Base-by-base conservation (phyloP, 2,888 invertebrate genomes). In the Himalopsyche japonica region DNA sequence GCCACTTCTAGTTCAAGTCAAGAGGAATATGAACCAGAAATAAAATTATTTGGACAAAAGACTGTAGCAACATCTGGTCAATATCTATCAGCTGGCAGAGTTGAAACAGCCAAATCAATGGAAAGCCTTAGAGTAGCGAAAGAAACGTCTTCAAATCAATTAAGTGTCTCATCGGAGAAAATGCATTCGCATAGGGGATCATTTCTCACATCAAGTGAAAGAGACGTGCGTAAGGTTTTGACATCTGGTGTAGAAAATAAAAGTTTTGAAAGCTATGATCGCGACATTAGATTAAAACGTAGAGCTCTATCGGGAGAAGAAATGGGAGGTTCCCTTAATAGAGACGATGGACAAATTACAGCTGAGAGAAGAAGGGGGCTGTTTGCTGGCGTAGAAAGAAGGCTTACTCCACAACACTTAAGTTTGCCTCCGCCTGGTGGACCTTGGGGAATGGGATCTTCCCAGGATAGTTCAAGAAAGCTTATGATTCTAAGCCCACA, bases 401-500 rank as follows among this genome's bases (percentile, higher is more conserved):
- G 93, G 84, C 82, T 87, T 37, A 91, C 91, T 43, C 93, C 95
- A 27, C 95, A 95, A 88, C 95, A 96, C 89, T 91, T 95, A 57
- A 95, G 95, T 88, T 90, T 95, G 49, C 95, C 95, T 10, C 95
- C 95, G 10, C 94, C 95, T 0, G 94, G 94, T 85, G 92, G 93
- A 15, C 92, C 93, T 80, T 92, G 92, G 76, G 92, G 90, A 79
- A 88, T 91, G 81, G 93, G 93, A 1, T 93, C 93, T 88, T 89
- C 87, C 3, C 87, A 87, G 79, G 87, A 87, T 76, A 64, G 86
- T 32, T 85, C 87, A 18, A 85, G 95, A 18, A 93, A 93, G 87
- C 93, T 97, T 81, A 96, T 96, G 64, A 97, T 97, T 84, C 91
- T 97, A 84, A 97, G 97, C 87, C 95, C 96, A 0, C 96, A 95